A percentile compares a stretch with the other conserved stretches of the same genome.
These are phyloP conservation scores for Sternarchorhynchus goeldii DNA, from an alignment of 2,797 vertebrate genomes.

Conservation along the genomic window DNA sequence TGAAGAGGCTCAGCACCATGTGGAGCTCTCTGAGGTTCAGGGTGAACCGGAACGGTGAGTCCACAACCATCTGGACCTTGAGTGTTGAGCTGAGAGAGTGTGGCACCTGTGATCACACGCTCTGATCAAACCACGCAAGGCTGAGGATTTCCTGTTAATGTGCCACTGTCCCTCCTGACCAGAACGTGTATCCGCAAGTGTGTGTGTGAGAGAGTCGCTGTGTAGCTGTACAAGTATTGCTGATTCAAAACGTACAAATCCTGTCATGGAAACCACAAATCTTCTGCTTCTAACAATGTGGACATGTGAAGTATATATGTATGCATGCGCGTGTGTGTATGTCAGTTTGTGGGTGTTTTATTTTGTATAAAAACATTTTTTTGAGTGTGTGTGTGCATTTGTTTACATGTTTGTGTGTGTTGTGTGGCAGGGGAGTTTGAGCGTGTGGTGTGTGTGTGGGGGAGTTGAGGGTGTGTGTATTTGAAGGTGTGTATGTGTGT, in stretches of 20 bases:
- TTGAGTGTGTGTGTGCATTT: no score
- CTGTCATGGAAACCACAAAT: no score
- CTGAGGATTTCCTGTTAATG: slow-evolving; percentile 26
- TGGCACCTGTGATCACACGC: neutral
- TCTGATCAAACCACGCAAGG: neutral
- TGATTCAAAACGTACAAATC: no score
- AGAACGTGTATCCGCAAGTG: no score
- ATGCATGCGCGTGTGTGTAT: no score
- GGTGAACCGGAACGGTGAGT: slow-evolving; percentile 64
- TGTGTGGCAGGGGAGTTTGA: no score
- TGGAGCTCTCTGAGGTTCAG: slow-evolving; percentile 69
- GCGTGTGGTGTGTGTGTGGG: no score
- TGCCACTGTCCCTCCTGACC: neutral
- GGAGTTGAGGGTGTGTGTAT: neutral
- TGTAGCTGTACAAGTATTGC: neutral
- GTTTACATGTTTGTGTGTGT: no score
- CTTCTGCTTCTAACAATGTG: no score
- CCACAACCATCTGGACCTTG: neutral
- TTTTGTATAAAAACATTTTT: no score
- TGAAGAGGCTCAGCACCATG: slow-evolving; percentile 74
- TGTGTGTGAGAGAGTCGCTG: neutral
- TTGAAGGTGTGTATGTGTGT: neutral
- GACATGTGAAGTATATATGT: no score
- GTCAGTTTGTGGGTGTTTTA: no score
- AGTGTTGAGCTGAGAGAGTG: neutral